These are phyloP conservation scores for Nyctalus aviator DNA, from an alignment of 2,797 vertebrate genomes.

Conservation along the genomic window DNA sequence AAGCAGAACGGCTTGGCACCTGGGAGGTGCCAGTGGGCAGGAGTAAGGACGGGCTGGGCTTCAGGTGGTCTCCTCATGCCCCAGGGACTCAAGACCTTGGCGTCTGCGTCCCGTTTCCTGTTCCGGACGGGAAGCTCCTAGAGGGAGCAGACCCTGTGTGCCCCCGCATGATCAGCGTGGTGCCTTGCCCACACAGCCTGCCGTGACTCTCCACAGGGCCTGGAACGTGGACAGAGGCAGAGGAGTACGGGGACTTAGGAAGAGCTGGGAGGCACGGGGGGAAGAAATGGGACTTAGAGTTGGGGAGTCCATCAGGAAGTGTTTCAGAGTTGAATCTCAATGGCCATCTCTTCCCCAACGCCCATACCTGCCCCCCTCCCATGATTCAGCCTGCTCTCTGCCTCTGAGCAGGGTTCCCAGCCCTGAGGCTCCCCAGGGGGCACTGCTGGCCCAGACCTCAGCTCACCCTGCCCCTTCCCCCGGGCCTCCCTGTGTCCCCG, in stretches of 20 bases:
- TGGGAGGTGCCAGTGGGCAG: background rate
- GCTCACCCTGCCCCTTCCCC: background rate
- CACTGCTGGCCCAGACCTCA: rapidly evolving
- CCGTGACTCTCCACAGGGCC: background rate
- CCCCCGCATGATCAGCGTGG: background rate
- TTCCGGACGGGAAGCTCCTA: background rate
- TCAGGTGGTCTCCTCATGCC: background rate
- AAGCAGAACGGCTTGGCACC: background rate
- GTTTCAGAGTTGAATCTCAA: background rate
- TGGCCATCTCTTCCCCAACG: background rate
- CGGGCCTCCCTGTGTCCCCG: rapidly evolving
- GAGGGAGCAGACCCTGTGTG: background rate
- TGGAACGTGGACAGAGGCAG: background rate
- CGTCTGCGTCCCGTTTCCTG: background rate
- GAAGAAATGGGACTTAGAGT: background rate
- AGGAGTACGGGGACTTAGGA: background rate
- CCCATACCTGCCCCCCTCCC: background rate
- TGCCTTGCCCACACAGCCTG: background rate
- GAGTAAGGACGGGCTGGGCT: background rate
- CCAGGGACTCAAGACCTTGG: background rate
- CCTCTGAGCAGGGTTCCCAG: background rate
- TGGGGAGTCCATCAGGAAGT: too few species aligned
- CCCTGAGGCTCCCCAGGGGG: too few species aligned
- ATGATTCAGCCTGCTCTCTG: background rate
- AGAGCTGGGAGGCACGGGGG: background rate